Conservation (phyloP, 2,113 vertebrate genomes). For the Chascanopsetta lugubris region DNA sequence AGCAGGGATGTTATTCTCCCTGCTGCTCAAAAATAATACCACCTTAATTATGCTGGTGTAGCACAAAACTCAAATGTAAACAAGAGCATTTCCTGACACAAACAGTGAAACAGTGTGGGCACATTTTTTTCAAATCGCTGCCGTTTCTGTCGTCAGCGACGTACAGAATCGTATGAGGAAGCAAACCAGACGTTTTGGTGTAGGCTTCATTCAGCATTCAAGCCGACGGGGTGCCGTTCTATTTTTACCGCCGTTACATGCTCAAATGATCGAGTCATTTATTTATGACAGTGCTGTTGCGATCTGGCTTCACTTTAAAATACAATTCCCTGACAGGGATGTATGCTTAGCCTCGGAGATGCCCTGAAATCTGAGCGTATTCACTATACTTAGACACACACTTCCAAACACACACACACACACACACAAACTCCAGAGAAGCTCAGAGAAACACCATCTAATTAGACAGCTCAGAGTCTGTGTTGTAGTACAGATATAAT, state of each 20-base stretch:
- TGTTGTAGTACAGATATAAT: neutral
- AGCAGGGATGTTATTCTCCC: neutral
- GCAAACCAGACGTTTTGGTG: constrained; percentile 45
- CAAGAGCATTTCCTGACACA: too few species aligned
- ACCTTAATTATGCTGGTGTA: neutral
- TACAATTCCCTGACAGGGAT: constrained; percentile 35
- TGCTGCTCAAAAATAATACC: constrained; percentile 5
- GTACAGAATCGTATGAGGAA: constrained; percentile 10
- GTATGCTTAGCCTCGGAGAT: constrained; percentile 51
- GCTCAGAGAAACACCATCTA: constrained; percentile 22
- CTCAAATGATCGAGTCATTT: constrained; percentile 67
- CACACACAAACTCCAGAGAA: neutral
- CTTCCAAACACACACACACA: neutral
- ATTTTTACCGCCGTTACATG: constrained; percentile 57
- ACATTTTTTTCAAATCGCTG: constrained; percentile 1
- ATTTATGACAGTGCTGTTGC: constrained; percentile 63
- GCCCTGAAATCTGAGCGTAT: constrained; percentile 16
- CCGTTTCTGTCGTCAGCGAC: neutral
- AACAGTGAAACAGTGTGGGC: too few species aligned
- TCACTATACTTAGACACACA: neutral
- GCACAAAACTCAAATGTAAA: too few species aligned
- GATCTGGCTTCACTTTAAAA: constrained; percentile 45
- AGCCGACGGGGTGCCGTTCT: constrained; percentile 49
- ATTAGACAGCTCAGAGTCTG: constrained; percentile 26
- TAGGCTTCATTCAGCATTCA: constrained; percentile 37